These are phyloP conservation scores for Capricornis sumatraensis DNA, from an alignment of 2,113 vertebrate species.

Conservation along the genomic window DNA sequence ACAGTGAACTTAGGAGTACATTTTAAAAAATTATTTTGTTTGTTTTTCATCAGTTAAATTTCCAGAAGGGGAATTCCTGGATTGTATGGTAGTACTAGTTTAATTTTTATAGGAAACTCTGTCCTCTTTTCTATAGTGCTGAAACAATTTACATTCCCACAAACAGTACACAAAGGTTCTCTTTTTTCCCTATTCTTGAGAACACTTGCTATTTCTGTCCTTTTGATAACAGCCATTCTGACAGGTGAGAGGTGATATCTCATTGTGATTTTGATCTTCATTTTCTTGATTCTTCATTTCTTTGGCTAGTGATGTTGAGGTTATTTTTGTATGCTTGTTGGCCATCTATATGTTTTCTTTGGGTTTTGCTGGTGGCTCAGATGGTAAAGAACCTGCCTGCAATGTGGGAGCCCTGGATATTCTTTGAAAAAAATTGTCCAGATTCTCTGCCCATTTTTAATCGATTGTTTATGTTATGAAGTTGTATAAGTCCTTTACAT, in stretches of 20 bases:
- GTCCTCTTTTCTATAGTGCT: neutral
- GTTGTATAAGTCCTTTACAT: neutral
- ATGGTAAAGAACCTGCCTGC: neutral
- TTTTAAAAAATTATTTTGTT: neutral
- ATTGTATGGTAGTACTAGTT: neutral
- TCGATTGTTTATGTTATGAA: neutral
- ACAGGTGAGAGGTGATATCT: neutral
- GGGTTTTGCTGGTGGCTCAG: neutral
- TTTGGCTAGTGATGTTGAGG: neutral
- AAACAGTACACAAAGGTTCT: neutral
- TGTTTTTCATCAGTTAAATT: neutral
- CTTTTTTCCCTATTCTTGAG: neutral
- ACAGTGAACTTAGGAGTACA: neutral
- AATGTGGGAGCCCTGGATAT: neutral
- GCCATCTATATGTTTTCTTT: neutral
- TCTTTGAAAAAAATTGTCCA: neutral
- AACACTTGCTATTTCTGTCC: neutral
- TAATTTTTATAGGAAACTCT: neutral
- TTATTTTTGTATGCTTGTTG: neutral
- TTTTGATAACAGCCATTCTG: neutral
- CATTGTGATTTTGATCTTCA: neutral
- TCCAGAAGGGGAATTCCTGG: neutral
- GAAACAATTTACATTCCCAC: neutral
- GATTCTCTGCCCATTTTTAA: neutral
- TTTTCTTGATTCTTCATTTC: neutral